Conservation (phyloP, 1,140 invertebrate species). For the Temnothorax longispinosus region DNA sequence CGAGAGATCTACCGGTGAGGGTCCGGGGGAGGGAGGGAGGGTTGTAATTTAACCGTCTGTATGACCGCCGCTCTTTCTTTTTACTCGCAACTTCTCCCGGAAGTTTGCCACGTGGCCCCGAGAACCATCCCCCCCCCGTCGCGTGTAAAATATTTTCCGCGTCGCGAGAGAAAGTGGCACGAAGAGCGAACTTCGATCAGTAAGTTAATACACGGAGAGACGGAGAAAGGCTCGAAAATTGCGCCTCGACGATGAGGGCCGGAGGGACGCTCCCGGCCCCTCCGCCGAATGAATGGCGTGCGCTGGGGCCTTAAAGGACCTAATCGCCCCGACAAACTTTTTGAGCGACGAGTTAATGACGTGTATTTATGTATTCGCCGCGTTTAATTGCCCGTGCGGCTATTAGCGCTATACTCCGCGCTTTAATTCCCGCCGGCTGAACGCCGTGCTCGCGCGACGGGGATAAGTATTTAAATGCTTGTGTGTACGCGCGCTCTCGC, state of each 20-base stretch:
- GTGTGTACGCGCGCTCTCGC: not conserved
- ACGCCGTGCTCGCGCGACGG: too few species aligned
- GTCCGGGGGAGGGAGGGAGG: not conserved
- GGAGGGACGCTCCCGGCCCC: not conserved
- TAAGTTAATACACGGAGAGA: too few species aligned
- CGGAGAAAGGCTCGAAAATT: conserved; percentile 39
- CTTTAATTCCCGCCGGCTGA: too few species aligned
- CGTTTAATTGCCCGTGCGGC: conserved; percentile 78
- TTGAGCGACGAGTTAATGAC: conserved; percentile 81
- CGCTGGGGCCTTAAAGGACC: conserved; percentile 47
- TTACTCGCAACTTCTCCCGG: not conserved
- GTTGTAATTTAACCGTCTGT: not conserved
- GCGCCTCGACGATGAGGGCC: not conserved
- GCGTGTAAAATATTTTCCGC: not conserved
- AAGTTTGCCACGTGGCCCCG: conserved; percentile 5
- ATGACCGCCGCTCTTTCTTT: not conserved
- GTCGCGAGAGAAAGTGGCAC: not conserved
- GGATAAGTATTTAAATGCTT: conserved; percentile 27
- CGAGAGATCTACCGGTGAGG: not conserved
- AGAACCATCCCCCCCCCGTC: not conserved
- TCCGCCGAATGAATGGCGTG: conserved; percentile 23
- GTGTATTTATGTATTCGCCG: conserved; percentile 80
- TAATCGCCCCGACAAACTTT: conserved; percentile 74
- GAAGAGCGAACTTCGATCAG: conserved; percentile 15
- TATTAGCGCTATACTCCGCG: conserved; percentile 69